These are phyloP conservation scores for Plestiodon gilberti DNA, from an alignment of 2,113 vertebrate genomes.

Conservation along the genomic window DNA sequence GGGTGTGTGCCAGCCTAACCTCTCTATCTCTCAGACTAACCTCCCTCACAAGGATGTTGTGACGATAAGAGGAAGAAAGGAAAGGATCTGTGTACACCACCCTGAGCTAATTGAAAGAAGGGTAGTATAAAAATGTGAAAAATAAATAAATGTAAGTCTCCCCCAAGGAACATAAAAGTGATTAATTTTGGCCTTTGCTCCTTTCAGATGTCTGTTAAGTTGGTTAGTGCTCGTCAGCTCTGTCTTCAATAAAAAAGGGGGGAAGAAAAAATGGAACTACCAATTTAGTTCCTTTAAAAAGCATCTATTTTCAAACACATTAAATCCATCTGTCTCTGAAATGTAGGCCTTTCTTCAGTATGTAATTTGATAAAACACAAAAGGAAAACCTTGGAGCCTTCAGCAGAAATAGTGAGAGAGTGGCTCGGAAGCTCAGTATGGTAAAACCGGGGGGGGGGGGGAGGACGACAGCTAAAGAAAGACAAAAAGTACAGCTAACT, in stretches of 20 bases:
- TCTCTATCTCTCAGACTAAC: no score
- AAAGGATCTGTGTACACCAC: no score
- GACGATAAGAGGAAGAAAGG: no score
- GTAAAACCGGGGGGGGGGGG: slow-evolving; percentile 44
- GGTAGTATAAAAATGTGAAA: no score
- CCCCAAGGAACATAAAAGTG: neutral
- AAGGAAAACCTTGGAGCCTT: slow-evolving; percentile 71
- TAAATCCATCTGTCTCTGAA: slow-evolving; percentile 87
- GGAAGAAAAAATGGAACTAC: slow-evolving; percentile 80
- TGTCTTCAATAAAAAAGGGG: slow-evolving; percentile 82
- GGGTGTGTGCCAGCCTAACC: no score
- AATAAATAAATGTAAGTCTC: neutral
- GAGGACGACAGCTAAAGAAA: neutral
- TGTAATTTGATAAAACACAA: slow-evolving; percentile 85
- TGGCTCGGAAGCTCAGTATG: slow-evolving; percentile 43
- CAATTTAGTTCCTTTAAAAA: slow-evolving; percentile 87
- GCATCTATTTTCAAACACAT: slow-evolving; percentile 85
- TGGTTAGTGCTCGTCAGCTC: slow-evolving; percentile 72
- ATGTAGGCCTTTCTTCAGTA: slow-evolving; percentile 74
- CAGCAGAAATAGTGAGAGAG: slow-evolving; percentile 68
- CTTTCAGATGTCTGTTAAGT: slow-evolving; percentile 80
- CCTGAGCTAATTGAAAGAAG: no score
- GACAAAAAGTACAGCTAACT: neutral
- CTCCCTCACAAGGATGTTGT: no score
- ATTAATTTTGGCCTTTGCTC: slow-evolving; percentile 31